Evolutionary conservation across 2,888 invertebrate species (phyloP).

Genomic region (Rotaria socialis): DNA sequence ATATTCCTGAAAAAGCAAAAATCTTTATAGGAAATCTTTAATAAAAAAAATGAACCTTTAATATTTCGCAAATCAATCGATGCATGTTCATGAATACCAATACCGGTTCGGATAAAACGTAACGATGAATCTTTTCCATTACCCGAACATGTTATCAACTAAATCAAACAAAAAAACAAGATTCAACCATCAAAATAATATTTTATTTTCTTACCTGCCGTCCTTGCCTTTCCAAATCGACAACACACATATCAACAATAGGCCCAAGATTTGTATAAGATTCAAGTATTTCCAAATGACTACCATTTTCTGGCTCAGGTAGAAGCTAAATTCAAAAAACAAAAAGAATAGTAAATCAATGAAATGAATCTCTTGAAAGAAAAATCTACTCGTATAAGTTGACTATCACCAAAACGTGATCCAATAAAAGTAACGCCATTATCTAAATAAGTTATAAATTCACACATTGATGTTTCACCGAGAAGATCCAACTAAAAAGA

Average conservation of each 20-base stretch:
- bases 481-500: constrained; percentile 48
- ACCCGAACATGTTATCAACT: constrained; percentile 90
- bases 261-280: constrained; percentile 93
- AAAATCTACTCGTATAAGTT: constrained; percentile 67
- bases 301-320: constrained; percentile 73
- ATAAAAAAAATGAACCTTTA: constrained; percentile 65
- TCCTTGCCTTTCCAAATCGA: constrained; percentile 81
- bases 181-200: too few species aligned
- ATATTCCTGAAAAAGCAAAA: constrained; percentile 67
- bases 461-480: constrained; percentile 70
- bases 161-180: constrained; percentile 43
- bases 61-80: constrained; percentile 92
- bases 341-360: not conserved
- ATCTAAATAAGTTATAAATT: constrained; percentile 93
- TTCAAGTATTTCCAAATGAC: constrained; percentile 89
- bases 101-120: constrained; percentile 92
- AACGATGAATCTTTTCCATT: constrained; percentile 93
- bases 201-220: constrained; percentile 67
- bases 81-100: constrained; percentile 95
- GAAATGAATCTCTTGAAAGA: constrained; percentile 47
- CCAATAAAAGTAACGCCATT: constrained; percentile 92
- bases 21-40: not conserved
- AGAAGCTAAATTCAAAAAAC: constrained; percentile 64
- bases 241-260: constrained; percentile 93
- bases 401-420: constrained; percentile 90